phyloP scores from a whole-genome alignment of 2,888 invertebrate species.

The Caenorhabditis virilis region DNA sequence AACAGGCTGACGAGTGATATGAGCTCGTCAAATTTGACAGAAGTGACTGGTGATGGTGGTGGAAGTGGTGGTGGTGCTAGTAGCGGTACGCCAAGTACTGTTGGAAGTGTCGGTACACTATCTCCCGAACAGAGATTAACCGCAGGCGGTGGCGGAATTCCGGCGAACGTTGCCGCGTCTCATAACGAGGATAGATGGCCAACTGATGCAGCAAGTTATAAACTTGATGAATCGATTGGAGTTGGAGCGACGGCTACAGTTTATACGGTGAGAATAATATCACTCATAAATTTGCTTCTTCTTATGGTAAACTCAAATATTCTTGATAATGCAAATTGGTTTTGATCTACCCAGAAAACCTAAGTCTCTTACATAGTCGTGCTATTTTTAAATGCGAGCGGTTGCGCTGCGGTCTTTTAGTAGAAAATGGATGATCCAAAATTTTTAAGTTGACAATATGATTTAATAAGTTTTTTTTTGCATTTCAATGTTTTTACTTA shows the following conservation, averaged over 20 bases:
- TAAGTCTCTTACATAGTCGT: too few species aligned
- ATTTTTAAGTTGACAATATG: too few species aligned
- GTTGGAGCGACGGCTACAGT: slow-evolving; percentile 69
- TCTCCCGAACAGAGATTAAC: not conserved
- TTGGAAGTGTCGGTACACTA: not conserved
- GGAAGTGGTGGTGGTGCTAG: not conserved
- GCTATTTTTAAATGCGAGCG: too few species aligned
- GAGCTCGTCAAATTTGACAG: slow-evolving; percentile 33
- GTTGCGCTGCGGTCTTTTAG: too few species aligned
- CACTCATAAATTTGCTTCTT: not conserved
- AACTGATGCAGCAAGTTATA: slow-evolving; percentile 58
- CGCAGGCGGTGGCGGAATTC: not conserved
- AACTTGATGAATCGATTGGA: slow-evolving; percentile 72
- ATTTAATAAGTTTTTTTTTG: too few species aligned
- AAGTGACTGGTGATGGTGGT: slow-evolving; percentile 1
- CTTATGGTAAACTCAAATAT: not conserved
- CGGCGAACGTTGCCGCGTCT: slow-evolving; percentile 14
- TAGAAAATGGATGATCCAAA: too few species aligned
- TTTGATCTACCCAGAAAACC: too few species aligned
- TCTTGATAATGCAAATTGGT: too few species aligned
- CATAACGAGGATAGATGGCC: slow-evolving; percentile 55
- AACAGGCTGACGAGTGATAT: slow-evolving; percentile 7
- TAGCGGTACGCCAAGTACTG: not conserved
- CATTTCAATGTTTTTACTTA: too few species aligned
- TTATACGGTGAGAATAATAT: slow-evolving; percentile 50